A percentile compares a stretch with the other conserved stretches of the same genome.
These are phyloP conservation scores for Carettochelys insculpta DNA, from an alignment of 2,113 vertebrate genomes.

Conservation along the genomic window DNA sequence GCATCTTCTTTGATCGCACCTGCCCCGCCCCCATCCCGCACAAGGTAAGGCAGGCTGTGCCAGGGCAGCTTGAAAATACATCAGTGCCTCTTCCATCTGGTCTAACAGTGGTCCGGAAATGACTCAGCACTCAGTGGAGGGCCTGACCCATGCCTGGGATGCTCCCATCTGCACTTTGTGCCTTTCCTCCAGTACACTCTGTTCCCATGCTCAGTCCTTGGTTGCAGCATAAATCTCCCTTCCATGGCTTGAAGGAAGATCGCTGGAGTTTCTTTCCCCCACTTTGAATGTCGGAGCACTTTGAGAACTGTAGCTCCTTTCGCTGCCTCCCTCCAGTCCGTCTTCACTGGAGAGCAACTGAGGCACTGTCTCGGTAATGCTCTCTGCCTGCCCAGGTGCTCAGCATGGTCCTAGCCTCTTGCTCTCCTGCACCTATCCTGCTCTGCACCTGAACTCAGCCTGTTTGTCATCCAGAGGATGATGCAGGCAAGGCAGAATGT, in stretches of 20 bases:
- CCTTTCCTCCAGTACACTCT: background rate
- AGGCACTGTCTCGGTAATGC: background rate
- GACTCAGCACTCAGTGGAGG: background rate
- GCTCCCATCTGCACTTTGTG: background rate
- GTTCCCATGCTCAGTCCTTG: background rate
- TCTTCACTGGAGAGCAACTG: background rate
- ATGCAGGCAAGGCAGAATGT: background rate
- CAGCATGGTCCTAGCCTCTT: background rate
- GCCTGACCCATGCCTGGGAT: background rate
- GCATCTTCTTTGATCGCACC: conserved; percentile 77
- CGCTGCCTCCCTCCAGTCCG: background rate
- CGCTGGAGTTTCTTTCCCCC: background rate
- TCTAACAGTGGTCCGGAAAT: background rate
- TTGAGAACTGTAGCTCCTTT: background rate
- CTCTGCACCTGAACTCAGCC: too few relatives aligned
- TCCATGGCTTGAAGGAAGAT: background rate
- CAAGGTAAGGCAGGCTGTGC: conserved; percentile 65
- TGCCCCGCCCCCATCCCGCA: conserved; percentile 73
- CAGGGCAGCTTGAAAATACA: background rate
- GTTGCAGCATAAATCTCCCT: background rate
- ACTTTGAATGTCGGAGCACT: background rate
- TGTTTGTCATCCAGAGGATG: background rate
- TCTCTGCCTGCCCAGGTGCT: background rate
- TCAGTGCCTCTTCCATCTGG: background rate
- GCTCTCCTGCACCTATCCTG: background rate